Conservation (phyloP, 2,888 invertebrate genomes). For the Steinernema hermaphroditum region DNA sequence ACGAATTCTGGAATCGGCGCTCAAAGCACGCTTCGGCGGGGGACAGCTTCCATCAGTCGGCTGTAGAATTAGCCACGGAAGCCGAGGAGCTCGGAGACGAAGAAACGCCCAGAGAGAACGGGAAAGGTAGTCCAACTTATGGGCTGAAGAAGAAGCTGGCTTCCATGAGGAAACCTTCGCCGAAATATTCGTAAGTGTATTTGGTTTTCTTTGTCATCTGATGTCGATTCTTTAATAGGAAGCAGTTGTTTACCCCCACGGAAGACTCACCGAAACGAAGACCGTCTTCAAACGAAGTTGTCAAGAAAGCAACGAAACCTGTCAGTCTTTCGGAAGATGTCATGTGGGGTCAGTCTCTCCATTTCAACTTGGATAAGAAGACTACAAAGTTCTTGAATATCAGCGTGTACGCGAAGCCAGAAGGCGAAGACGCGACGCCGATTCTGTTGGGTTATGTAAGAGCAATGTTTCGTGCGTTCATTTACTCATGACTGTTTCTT, state of each 20-base stretch:
- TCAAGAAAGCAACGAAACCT: slow-evolving; percentile 32
- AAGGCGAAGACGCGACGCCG: slow-evolving; percentile 37
- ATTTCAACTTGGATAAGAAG: slow-evolving; percentile 49
- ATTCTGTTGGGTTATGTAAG: slow-evolving; percentile 54
- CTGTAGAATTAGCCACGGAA: slow-evolving; percentile 35
- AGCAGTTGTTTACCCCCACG: background rate
- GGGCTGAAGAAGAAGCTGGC: slow-evolving; percentile 20
- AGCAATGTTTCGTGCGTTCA: background rate
- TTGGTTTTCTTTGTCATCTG: background rate
- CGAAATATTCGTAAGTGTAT: slow-evolving; percentile 1
- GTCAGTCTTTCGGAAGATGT: slow-evolving; percentile 43
- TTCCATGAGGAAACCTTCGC: slow-evolving; percentile 2
- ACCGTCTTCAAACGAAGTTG: background rate
- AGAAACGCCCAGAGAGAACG: slow-evolving; percentile 3
- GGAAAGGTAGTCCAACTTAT: slow-evolving; percentile 15
- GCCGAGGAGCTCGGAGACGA: slow-evolving; percentile 30
- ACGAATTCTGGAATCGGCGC: slow-evolving; percentile 43
- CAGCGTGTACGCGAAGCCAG: slow-evolving; percentile 51
- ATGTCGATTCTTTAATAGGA: background rate
- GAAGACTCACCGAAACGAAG: slow-evolving; percentile 17
- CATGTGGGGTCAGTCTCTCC: slow-evolving; percentile 63
- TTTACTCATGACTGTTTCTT: background rate
- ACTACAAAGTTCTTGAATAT: slow-evolving; percentile 53
- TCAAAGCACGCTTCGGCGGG: slow-evolving; percentile 5
- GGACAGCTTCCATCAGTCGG: slow-evolving; percentile 8